A percentile compares a stretch with the other conserved stretches of the same genome.
Conservation (phyloP, 2,888 invertebrate species). For the Schrankia costaestrigalis region DNA sequence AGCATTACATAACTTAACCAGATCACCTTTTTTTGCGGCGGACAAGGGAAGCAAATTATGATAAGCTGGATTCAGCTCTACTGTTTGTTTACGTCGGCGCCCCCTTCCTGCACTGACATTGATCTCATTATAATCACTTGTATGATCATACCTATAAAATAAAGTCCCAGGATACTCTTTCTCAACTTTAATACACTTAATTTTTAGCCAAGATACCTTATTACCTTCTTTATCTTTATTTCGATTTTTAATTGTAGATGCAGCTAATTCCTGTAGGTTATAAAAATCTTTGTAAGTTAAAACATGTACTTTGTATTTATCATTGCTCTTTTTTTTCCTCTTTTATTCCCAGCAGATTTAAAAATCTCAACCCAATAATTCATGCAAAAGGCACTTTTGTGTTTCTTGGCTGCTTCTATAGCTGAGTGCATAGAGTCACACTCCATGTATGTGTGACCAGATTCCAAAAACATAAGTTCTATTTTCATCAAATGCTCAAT, state of each 20-base stretch:
- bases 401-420: conserved; percentile 6
- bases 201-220: conserved; percentile 10
- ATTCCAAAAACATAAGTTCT: conserved; percentile 6
- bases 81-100: background rate
- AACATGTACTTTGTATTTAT: too few relatives aligned
- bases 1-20: conserved; percentile 5
- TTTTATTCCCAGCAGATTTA: too few relatives aligned
- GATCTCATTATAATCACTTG: conserved; percentile 7
- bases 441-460: conserved; percentile 6
- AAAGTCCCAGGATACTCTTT: conserved; percentile 6
- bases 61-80: conserved; percentile 1
- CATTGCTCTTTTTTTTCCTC: too few relatives aligned
- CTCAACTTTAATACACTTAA: conserved; percentile 11
- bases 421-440: conserved; percentile 2
- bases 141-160: conserved; percentile 9
- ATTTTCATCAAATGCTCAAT: conserved; percentile 8
- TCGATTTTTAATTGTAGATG: conserved; percentile 9
- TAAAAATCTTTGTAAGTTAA: too few relatives aligned
- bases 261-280: conserved; percentile 7
- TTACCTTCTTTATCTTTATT: conserved; percentile 11
- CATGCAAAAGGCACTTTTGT: conserved; percentile 10
- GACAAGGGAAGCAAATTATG: conserved; percentile 1
- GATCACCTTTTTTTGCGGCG: conserved; percentile 1
- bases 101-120: conserved; percentile 1
- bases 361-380: conserved; percentile 9